Percentiles rank a stretch among this genome's conserved stretches.
phyloP scores from a whole-genome alignment of 2,797 vertebrate species.

The Gymnothorax reevesii region DNA sequence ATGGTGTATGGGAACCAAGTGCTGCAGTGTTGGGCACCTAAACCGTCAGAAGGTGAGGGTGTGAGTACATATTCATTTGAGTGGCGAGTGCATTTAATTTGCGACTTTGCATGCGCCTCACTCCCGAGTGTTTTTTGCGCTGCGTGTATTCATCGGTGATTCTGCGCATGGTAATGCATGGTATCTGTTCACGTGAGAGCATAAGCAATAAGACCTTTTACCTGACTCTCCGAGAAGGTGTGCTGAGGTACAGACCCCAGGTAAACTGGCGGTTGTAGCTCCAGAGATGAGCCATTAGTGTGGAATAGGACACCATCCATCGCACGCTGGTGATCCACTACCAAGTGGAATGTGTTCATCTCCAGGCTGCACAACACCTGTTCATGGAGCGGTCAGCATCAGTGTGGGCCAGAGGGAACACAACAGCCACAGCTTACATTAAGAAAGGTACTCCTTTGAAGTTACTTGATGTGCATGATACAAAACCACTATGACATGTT shows the following conservation, averaged over 20 bases:
- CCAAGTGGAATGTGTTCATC: constrained; percentile 71
- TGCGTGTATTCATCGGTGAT: background rate
- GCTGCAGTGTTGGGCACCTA: background rate
- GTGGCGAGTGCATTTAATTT: background rate
- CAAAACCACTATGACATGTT: background rate
- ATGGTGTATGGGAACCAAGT: background rate
- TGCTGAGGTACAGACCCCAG: constrained; percentile 75
- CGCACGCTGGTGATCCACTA: constrained; percentile 83
- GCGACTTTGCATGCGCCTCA: no score
- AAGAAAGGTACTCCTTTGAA: background rate
- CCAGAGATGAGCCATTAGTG: constrained; percentile 65
- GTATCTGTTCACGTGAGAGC: background rate
- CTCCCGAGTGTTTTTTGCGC: background rate
- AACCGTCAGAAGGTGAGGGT: background rate
- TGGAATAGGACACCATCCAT: constrained; percentile 71
- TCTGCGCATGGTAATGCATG: background rate
- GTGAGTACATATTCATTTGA: background rate
- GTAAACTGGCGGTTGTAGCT: constrained; percentile 69
- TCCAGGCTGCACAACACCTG: constrained; percentile 82
- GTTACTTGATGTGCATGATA: background rate
- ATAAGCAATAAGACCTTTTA: constrained; percentile 39
- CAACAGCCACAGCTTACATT: background rate
- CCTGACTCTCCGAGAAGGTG: constrained; percentile 67
- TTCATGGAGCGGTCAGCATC: background rate
- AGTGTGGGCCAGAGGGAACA: background rate